Evolutionary conservation across 2,113 vertebrate genomes (phyloP).

Genomic region (Callaeas wilsoni): DNA sequence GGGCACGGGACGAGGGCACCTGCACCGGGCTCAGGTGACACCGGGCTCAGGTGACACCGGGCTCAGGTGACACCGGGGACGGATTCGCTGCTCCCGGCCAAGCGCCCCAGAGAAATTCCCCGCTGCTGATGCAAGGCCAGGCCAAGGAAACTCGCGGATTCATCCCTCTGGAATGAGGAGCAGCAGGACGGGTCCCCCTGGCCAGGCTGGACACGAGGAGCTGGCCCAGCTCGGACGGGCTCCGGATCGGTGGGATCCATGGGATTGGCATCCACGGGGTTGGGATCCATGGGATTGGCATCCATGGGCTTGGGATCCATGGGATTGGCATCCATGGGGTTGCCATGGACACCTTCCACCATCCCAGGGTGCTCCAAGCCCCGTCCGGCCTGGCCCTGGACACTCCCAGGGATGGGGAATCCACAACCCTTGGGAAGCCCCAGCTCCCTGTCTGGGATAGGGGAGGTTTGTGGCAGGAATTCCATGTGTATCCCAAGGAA

Average conservation of each 20-base stretch:
- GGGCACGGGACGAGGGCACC: too few species aligned
- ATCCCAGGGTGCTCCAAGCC: background rate
- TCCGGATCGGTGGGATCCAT: background rate
- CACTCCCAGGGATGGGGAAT: background rate
- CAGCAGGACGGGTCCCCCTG: background rate
- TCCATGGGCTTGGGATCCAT: background rate
- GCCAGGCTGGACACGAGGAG: background rate
- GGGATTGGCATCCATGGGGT: background rate
- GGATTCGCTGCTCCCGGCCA: background rate
- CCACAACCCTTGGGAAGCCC: background rate
- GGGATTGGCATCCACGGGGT: background rate
- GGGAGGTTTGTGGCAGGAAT: background rate
- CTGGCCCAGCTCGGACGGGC: background rate
- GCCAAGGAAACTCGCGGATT: background rate
- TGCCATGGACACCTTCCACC: background rate
- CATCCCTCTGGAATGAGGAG: slow-evolving; percentile 49
- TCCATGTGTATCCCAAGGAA: background rate
- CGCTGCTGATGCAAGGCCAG: slow-evolving; percentile 11
- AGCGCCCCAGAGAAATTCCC: background rate
- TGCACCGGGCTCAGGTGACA: background rate
- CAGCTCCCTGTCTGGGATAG: background rate
- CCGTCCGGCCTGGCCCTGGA: background rate
- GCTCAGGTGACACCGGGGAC: background rate
- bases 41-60: too few species aligned
- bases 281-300: background rate